Conservation (phyloP, 1,140 invertebrate genomes). For the Apis laboriosa region DNA sequence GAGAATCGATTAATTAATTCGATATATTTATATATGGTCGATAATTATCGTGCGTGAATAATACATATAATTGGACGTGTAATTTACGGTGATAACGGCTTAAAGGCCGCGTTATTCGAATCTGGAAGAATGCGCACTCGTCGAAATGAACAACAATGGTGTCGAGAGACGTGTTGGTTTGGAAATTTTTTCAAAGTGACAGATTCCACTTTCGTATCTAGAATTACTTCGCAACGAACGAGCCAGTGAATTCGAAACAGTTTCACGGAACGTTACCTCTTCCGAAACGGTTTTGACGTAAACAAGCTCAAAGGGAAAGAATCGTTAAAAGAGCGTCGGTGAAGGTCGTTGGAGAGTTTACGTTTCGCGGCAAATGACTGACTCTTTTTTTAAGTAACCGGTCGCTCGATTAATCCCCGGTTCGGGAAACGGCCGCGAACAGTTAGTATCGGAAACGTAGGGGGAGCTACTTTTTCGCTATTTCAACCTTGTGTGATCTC, state of each 20-base stretch:
- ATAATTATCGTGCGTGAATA: too few relatives aligned
- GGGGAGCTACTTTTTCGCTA: background rate
- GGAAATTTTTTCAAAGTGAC: too few relatives aligned
- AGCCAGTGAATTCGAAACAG: constrained; percentile 17
- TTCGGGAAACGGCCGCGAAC: background rate
- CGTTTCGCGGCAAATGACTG: background rate
- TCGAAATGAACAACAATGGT: too few relatives aligned
- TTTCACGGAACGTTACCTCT: constrained; percentile 21
- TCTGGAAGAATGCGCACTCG: too few relatives aligned
- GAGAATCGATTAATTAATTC: too few relatives aligned
- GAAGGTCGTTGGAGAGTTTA: background rate
- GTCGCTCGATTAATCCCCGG: constrained; percentile 17
- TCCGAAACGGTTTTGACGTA: background rate
- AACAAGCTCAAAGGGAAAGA: background rate
- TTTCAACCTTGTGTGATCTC: constrained; percentile 65
- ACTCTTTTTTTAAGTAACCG: background rate
- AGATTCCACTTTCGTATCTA: too few relatives aligned
- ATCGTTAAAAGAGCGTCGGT: constrained; percentile 13
- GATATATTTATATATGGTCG: too few relatives aligned
- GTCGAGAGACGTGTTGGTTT: too few relatives aligned
- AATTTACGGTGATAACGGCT: too few relatives aligned
- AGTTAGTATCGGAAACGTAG: background rate
- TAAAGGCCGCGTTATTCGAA: too few relatives aligned
- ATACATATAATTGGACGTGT: too few relatives aligned
- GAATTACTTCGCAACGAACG: background rate